Conservation (phyloP, 2,888 invertebrate genomes). For the Diaprepes abbreviatus region DNA sequence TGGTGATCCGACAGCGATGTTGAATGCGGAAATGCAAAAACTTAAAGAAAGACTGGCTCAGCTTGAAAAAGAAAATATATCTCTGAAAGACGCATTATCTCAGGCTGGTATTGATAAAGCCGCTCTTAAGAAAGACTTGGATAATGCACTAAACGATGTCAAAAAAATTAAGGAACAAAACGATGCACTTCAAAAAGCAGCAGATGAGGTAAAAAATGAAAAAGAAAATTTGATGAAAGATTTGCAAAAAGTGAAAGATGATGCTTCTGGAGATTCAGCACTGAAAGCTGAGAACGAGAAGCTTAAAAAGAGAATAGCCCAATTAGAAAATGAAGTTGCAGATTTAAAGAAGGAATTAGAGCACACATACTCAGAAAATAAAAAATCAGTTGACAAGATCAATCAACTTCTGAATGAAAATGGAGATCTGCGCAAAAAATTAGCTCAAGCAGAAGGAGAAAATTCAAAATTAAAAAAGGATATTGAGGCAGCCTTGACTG, state of each 20-base stretch:
- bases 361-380: constrained; percentile 45
- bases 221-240: constrained; percentile 44
- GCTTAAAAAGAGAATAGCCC: constrained; percentile 35
- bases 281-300: constrained; percentile 49
- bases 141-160: constrained; percentile 35
- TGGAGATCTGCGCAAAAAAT: constrained; percentile 47
- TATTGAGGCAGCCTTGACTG: constrained; percentile 44
- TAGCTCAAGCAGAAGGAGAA: constrained; percentile 49
- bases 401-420: constrained; percentile 50
- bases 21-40: constrained; percentile 53
- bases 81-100: constrained; percentile 43
- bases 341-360: constrained; percentile 46
- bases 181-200: constrained; percentile 31
- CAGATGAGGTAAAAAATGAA: constrained; percentile 47
- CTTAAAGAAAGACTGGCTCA: constrained; percentile 48
- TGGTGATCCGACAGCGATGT: constrained; percentile 53
- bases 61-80: constrained; percentile 51
- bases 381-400: constrained; percentile 48
- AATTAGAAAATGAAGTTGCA: constrained; percentile 48
- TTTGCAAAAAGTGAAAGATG: constrained; percentile 43
- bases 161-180: constrained; percentile 43
- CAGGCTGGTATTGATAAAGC: constrained; percentile 43
- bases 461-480: constrained; percentile 53
- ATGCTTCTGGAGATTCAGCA: constrained; percentile 1
- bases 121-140: constrained; percentile 46